These are phyloP conservation scores for Anabacerthia variegaticeps DNA, from an alignment of 2,797 vertebrate species.

Conservation along the genomic window DNA sequence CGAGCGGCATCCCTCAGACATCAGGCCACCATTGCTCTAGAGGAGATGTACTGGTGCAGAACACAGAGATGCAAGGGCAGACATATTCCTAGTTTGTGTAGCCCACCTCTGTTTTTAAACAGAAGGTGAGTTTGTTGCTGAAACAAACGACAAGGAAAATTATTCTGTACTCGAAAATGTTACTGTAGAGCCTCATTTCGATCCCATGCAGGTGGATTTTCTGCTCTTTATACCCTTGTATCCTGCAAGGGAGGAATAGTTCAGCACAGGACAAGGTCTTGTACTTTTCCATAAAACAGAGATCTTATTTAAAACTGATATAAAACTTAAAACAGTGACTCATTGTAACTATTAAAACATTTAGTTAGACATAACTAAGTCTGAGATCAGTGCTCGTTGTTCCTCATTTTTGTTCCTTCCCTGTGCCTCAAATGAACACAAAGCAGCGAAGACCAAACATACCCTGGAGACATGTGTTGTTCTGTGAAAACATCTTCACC, in stretches of 20 bases:
- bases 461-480: neutral
- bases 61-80: neutral
- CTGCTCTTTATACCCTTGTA: neutral
- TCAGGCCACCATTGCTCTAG: neutral
- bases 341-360: neutral
- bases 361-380: neutral
- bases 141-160: neutral
- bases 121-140: neutral
- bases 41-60: neutral
- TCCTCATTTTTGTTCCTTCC: neutral
- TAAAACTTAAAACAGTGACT: neutral
- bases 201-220: neutral
- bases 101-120: neutral
- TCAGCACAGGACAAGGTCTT: neutral
- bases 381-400: neutral
- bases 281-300: neutral
- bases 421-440: neutral
- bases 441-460: neutral
- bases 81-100: neutral
- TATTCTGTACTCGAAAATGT: neutral
- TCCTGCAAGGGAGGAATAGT: neutral
- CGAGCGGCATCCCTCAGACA: neutral
- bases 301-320: neutral
- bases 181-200: neutral
- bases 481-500: conserved; percentile 42